A percentile compares a stretch with the other conserved stretches of the same genome.
phyloP scores from a whole-genome alignment of 2,888 invertebrate genomes.

The Siphlonurus alternatus region DNA sequence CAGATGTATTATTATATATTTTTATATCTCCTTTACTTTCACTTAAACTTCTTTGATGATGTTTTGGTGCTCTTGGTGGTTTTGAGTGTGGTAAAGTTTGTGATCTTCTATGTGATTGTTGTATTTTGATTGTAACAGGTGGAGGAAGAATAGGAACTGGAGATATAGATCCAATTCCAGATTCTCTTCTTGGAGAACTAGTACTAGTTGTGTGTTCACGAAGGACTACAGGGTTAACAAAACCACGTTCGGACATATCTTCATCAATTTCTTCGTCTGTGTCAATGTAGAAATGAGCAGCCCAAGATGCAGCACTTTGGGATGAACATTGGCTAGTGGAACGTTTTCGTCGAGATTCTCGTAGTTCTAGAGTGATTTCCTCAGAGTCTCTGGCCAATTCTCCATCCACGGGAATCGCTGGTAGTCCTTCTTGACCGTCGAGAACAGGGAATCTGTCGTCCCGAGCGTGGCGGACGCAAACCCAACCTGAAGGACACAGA shows the following conservation, averaged over 20 bases:
- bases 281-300: not conserved
- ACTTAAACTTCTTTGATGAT: conserved; percentile 17
- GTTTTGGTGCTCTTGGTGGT: not conserved
- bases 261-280: not conserved
- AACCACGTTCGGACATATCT: not conserved
- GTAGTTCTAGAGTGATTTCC: not conserved
- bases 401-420: not conserved
- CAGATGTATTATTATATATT: not conserved
- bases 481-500: conserved; percentile 37
- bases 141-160: not conserved
- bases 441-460: conserved; percentile 62
- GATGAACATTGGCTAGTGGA: not conserved
- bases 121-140: not conserved
- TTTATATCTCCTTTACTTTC: conserved; percentile 18
- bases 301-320: not conserved
- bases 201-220: no score
- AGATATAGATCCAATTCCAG: not conserved
- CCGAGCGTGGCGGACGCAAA: conserved; percentile 57
- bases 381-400: not conserved
- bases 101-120: no score
- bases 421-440: conserved; percentile 25
- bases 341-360: not conserved
- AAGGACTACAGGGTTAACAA: no score
- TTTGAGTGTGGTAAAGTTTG: conserved; percentile 10
- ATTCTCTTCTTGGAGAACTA: not conserved